Evolutionary conservation across 2,113 vertebrate genomes (phyloP).

Genomic region (Puffinus mauretanicus): DNA sequence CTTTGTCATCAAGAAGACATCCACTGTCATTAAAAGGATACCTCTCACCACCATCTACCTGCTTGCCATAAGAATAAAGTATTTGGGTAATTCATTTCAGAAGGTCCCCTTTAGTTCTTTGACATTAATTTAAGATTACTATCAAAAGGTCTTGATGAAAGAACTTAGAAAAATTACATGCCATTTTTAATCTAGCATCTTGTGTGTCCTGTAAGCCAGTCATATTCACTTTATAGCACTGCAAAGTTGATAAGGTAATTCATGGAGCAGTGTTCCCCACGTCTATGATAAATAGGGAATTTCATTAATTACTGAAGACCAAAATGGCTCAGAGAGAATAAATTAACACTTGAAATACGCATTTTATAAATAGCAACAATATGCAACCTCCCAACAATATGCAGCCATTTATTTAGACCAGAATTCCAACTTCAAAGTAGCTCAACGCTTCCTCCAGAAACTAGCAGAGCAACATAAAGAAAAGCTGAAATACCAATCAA

Average conservation of each 20-base stretch:
- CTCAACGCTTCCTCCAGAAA: not conserved
- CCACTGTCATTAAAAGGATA: constrained; percentile 86
- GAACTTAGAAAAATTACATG: not conserved
- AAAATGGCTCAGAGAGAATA: not conserved
- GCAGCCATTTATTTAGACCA: not conserved
- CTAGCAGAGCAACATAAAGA: not conserved
- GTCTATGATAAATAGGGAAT: not conserved
- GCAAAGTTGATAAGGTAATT: not conserved
- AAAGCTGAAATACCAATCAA: not conserved
- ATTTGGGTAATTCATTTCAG: not conserved
- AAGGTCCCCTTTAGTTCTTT: not conserved
- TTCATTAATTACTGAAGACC: not conserved
- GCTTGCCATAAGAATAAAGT: not conserved
- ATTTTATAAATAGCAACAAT: not conserved
- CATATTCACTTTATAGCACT: not conserved
- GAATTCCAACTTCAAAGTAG: not conserved
- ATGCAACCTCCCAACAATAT: not conserved
- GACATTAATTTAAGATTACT: not conserved
- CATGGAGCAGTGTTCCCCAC: not conserved
- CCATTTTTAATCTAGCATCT: not conserved
- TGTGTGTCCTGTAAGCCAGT: not conserved
- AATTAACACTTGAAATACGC: not conserved
- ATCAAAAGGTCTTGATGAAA: not conserved
- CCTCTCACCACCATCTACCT: constrained; percentile 34
- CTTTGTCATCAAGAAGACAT: constrained; percentile 85